A percentile compares a stretch with the other conserved stretches of the same genome.
phyloP scores from a whole-genome alignment of 2,888 invertebrate genomes.

The Apotomis capreana region DNA sequence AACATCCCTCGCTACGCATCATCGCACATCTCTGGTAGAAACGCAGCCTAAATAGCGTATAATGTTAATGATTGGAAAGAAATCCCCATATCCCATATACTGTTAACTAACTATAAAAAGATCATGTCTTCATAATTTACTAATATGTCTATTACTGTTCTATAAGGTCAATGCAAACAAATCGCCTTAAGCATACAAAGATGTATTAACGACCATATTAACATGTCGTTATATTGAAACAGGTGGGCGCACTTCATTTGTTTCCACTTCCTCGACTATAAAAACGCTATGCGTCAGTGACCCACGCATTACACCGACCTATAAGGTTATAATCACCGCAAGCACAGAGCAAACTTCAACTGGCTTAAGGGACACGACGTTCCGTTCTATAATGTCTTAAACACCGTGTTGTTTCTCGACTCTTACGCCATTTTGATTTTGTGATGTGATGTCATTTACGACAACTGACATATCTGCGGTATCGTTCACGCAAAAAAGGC shows the following conservation, averaged over 20 bases:
- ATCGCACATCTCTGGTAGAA: too few species aligned
- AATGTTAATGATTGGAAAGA: too few species aligned
- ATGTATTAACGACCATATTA: conserved; percentile 17
- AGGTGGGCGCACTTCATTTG: conserved; percentile 39
- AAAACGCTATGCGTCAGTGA: conserved; percentile 37
- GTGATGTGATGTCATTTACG: too few species aligned
- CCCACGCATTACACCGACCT: conserved; percentile 41
- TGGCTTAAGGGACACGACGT: too few species aligned
- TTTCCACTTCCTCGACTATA: conserved; percentile 36
- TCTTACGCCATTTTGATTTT: too few species aligned
- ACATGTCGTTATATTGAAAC: conserved; percentile 13
- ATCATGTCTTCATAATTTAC: background rate
- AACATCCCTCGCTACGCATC: too few species aligned
- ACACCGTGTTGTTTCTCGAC: too few species aligned
- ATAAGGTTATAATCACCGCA: conserved; percentile 47
- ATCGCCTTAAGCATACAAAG: conserved; percentile 4
- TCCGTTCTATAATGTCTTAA: too few species aligned
- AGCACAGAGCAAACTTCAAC: too few species aligned
- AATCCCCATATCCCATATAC: too few species aligned
- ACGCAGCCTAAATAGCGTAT: too few species aligned
- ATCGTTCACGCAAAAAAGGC: conserved; percentile 63
- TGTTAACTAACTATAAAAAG: too few species aligned
- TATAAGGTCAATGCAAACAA: background rate
- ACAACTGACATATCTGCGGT: conserved; percentile 49
- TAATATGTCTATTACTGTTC: background rate